Base-by-base conservation (phyloP, 2,113 vertebrate genomes). In the Micronycteris hirsuta region DNA sequence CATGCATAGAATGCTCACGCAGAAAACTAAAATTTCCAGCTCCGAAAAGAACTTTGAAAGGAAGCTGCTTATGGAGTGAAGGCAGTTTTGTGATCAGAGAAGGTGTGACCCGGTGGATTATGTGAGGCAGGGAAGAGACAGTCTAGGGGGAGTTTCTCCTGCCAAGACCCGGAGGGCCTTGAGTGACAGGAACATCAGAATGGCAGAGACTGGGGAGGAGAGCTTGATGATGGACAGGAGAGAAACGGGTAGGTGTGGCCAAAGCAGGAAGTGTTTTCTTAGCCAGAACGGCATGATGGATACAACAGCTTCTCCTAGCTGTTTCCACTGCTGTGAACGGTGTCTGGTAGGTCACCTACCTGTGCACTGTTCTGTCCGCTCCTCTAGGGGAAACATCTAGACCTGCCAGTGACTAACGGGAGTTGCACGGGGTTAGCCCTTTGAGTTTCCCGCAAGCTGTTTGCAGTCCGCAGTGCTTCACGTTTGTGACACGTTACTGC, bases 221-320 rank as follows among this genome's bases (percentile, higher is more conserved):
- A 31, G 52, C 7, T 19, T 19, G 81, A 16, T 0, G 86, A 0
- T 1, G 26, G 24, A n/a, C n/a, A n/a, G n/a, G 7, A 4, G 24
- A 12, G 22, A 17, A 41, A 3, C 5, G 41, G 11, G 17, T 19
- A 2, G 36, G 65, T 26, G 43, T 17, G 2, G 47, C 47, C 65
- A 22, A 3, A 26, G 13, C 43, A 0, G 0, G 12, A 4, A 41
- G 41, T 43, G 4, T 17, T 54, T 74, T 43, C n/a, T 54, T 4
- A 14, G n/a, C 33, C 1, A 20, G 54, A 14, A 45, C 3, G 5
- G 7, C 3, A 0, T 6, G 15, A 3, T 3, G 17, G 43, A 14
- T 2, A 15, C 8, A 0, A 0, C 17, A 0, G 14, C 38, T 43
- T n/a, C 38, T 47, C 17, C 58, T 5, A 1, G n/a, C 2, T 6